Evolutionary conservation across 1,140 invertebrate genomes (phyloP), one percentile per base, ranked within the genome.

Genomic region (Caerostris extrusa): DNA sequence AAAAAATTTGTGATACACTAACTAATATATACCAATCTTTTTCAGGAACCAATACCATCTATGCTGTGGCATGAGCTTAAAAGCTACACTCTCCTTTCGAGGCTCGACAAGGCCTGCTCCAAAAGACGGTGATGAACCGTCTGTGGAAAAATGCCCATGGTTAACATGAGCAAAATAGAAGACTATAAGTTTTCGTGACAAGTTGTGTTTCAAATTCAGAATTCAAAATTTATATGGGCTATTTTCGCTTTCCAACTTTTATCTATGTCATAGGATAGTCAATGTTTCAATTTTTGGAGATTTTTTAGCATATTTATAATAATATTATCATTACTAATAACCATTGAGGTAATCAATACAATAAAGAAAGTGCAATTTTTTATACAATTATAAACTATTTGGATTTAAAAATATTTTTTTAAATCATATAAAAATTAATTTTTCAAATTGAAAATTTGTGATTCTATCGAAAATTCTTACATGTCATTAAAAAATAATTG

Each of bases 121-220:
- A 19, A 94, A 94, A 69, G 93, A 94, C 0, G 55, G n/a, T 7
- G 91, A 93, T 3, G 92, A 89, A 67, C 93, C 93, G 10, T 94
- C 93, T 3, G 86, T 94, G 8, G 93, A 94, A 53, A 94, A 83
- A 89, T 94, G 86, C 93, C 93, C 56, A 94, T 94, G 93, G 93
- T 94, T 6, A 90, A 90, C 60, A 82, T 94, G 92, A 61, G 64
- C 67, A 93, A 93, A 82, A 94, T 90, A 17, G 93, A 94, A 14
- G 93, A 90, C 60, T 90, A 64, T n/a, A 94, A 90, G 58, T 94
- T 94, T 34, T 90, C 87, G 55, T 93, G 93, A 94, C 88, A 34
- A 12, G 53, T 67, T 85, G 7, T 64, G 14, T 64, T 6, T 56
- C 19, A 6, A 12, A 61, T 14, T n/a, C 12, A 5, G 17, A 50